Evolutionary conservation across 1,140 invertebrate genomes (phyloP).

Genomic region (Yoshiicerus persimilis): DNA sequence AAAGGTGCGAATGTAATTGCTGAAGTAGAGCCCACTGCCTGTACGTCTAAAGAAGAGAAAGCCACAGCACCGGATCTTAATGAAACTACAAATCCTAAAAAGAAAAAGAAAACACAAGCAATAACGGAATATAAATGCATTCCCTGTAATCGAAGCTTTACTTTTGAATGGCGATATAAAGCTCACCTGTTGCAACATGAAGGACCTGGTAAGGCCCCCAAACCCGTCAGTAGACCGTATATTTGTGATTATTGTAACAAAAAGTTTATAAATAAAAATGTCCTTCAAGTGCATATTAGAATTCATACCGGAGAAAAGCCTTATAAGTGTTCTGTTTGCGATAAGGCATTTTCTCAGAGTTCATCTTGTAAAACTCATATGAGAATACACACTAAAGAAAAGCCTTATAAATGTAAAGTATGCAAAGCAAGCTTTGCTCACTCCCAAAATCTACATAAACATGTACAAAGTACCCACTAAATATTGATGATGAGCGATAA

Average conservation of each 20-base stretch:
- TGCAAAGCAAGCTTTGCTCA: background rate
- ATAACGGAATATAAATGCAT: background rate
- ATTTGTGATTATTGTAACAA: background rate
- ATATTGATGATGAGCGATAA: background rate
- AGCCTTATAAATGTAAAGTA: background rate
- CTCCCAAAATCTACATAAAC: background rate
- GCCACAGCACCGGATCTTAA: background rate
- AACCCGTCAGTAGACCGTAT: background rate
- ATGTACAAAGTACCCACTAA: background rate
- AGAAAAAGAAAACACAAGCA: background rate
- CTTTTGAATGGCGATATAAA: background rate
- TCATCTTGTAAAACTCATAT: background rate
- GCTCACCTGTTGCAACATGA: background rate
- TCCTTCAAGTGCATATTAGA: background rate
- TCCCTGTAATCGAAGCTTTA: background rate
- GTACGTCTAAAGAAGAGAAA: background rate
- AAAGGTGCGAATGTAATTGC: background rate
- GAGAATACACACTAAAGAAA: background rate
- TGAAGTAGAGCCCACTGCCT: background rate
- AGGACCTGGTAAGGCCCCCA: background rate
- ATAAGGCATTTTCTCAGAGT: background rate
- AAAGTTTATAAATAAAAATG: slow-evolving; percentile 12
- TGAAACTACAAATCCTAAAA: background rate
- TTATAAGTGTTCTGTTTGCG: background rate
- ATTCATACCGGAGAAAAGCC: background rate